A percentile compares a stretch with the other conserved stretches of the same genome.
These are phyloP conservation scores for Hippocampus comes DNA, from an alignment of 2,113 vertebrate genomes.

Conservation along the genomic window DNA sequence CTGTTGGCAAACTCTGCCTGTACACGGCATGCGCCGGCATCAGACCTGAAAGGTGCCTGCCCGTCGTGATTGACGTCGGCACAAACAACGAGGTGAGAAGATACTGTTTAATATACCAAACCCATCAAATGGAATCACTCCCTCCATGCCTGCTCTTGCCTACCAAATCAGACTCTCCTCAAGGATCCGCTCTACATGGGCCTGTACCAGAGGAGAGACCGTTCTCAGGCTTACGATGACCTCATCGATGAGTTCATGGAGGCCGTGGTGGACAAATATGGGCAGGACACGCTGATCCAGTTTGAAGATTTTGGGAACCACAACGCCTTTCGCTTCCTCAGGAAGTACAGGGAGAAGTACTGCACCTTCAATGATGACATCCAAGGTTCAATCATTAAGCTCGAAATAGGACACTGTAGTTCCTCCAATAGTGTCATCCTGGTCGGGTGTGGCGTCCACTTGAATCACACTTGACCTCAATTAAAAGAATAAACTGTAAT, in stretches of 20 bases:
- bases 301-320: constrained; percentile 99
- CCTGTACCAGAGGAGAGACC: constrained; percentile 90
- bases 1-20: constrained; percentile 92
- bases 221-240: constrained; percentile 87
- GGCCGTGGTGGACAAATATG: constrained; percentile 90
- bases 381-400: constrained; percentile 76
- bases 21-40: constrained; percentile 96
- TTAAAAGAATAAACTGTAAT: not conserved
- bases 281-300: constrained; percentile 91
- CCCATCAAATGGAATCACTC: not conserved
- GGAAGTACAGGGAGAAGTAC: constrained; percentile 91
- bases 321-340: constrained; percentile 92
- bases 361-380: constrained; percentile 98
- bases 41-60: constrained; percentile 85
- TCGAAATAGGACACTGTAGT: not conserved
- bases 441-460: not conserved
- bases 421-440: not conserved
- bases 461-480: not conserved
- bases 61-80: constrained; percentile 93
- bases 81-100: constrained; percentile 86
- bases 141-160: not conserved
- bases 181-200: constrained; percentile 96
- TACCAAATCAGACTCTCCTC: constrained; percentile 76
- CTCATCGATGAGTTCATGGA: constrained; percentile 99
- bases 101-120: not conserved